Percentiles rank a stretch among this genome's conserved stretches.
Conservation (phyloP, 2,797 vertebrate genomes). For the Darevskia nairensis region DNA sequence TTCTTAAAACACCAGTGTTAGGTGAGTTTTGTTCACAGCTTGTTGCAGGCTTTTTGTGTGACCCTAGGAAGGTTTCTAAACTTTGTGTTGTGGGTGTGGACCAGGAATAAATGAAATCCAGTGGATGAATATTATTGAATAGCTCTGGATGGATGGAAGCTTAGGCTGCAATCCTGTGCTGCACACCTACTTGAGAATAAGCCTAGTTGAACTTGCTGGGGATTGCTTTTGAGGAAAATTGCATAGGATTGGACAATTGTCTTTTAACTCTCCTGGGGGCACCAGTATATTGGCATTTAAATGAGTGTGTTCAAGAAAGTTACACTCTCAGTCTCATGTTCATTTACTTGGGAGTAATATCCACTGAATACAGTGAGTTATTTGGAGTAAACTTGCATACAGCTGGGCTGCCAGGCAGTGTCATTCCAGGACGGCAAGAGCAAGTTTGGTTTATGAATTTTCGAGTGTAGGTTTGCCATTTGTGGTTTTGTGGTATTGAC, state of each 20-base stretch:
- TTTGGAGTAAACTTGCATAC: background rate
- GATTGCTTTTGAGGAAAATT: background rate
- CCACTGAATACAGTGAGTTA: rapidly evolving
- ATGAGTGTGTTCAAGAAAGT: background rate
- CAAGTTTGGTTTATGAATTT: background rate
- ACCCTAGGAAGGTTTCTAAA: background rate
- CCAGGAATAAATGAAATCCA: background rate
- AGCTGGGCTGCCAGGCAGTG: rapidly evolving
- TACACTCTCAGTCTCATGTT: too few species aligned
- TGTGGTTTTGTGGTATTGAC: background rate
- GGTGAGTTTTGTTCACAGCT: background rate
- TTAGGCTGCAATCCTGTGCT: background rate
- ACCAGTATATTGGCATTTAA: background rate
- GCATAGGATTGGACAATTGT: background rate
- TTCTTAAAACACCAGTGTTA: background rate
- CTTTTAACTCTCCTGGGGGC: background rate
- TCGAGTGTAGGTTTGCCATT: rapidly evolving
- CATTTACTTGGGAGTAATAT: background rate
- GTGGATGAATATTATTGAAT: background rate
- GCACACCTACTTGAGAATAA: background rate
- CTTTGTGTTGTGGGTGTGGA: background rate
- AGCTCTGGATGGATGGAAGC: background rate
- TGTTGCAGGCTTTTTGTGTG: background rate
- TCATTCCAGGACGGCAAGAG: rapidly evolving
- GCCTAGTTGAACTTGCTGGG: background rate